phyloP scores from a whole-genome alignment of 2,888 invertebrate species.

The Nineta flava region DNA sequence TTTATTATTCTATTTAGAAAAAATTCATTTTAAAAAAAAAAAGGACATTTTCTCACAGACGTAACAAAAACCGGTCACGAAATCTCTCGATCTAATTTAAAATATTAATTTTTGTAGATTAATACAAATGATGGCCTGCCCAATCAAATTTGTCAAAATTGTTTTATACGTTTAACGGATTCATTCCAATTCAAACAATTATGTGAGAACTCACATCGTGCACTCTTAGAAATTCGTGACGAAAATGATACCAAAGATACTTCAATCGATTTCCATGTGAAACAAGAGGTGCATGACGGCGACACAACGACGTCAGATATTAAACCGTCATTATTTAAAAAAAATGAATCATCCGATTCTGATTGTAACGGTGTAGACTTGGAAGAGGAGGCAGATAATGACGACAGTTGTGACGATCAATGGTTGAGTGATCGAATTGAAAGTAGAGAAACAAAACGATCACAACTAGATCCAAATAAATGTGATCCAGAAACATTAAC shows the following conservation, averaged over 20 bases:
- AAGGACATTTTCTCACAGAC: no score
- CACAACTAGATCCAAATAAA: background rate
- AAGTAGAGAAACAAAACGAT: no score
- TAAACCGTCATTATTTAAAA: background rate
- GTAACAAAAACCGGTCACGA: no score
- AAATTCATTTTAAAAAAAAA: no score
- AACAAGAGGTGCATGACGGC: background rate
- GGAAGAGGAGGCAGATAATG: no score
- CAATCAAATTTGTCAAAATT: conserved; percentile 5
- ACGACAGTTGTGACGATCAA: background rate
- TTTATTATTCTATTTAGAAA: no score
- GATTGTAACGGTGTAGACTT: background rate
- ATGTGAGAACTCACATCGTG: conserved; percentile 8
- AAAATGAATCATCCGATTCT: no score
- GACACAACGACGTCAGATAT: no score
- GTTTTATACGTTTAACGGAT: conserved; percentile 6
- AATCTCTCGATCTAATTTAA: no score
- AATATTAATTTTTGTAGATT: conserved; percentile 4
- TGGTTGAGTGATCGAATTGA: background rate
- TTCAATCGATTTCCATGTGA: background rate
- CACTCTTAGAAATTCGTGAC: background rate
- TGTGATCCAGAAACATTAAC: background rate
- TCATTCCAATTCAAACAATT: conserved; percentile 7
- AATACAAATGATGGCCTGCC: conserved; percentile 5
- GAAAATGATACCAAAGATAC: background rate